phyloP scores from a whole-genome alignment of 2,888 invertebrate genomes.

The Pterobdella sp. region DNA sequence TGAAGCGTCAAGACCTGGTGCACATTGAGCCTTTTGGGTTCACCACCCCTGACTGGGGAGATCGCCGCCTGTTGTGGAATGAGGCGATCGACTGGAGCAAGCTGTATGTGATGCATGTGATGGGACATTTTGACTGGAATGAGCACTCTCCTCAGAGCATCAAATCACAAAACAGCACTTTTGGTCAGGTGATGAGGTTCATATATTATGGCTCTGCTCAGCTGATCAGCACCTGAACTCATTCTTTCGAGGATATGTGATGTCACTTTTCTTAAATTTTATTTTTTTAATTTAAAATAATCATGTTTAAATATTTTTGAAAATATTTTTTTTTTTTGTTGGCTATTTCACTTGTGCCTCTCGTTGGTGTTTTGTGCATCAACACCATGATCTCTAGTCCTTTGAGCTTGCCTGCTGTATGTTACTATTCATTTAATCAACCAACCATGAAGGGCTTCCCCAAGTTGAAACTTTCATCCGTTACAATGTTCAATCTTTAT shows the following conservation, averaged over 20 bases:
- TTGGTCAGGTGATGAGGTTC: conserved; percentile 36
- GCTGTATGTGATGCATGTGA: conserved; percentile 35
- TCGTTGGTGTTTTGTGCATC: no score
- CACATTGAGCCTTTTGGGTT: conserved; percentile 33
- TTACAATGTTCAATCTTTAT: no score
- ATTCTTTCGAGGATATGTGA: not conserved
- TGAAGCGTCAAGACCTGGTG: conserved; percentile 34
- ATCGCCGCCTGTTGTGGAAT: conserved; percentile 33
- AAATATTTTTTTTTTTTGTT: not conserved
- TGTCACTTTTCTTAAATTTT: no score
- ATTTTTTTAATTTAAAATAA: no score
- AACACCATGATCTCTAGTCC: no score
- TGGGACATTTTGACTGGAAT: conserved; percentile 33
- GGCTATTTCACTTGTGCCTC: no score
- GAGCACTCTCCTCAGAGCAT: conserved; percentile 33
- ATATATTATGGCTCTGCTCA: conserved; percentile 31
- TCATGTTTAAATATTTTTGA: not conserved
- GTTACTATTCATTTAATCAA: no score
- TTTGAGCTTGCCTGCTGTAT: no score
- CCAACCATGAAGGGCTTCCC: no score
- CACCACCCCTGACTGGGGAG: conserved; percentile 36
- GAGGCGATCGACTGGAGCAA: conserved; percentile 35
- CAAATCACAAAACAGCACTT: conserved; percentile 31
- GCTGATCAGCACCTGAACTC: not conserved
- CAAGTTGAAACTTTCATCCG: no score